phyloP scores from a whole-genome alignment of 1,140 invertebrate species.

The Phocides pigmalion region DNA sequence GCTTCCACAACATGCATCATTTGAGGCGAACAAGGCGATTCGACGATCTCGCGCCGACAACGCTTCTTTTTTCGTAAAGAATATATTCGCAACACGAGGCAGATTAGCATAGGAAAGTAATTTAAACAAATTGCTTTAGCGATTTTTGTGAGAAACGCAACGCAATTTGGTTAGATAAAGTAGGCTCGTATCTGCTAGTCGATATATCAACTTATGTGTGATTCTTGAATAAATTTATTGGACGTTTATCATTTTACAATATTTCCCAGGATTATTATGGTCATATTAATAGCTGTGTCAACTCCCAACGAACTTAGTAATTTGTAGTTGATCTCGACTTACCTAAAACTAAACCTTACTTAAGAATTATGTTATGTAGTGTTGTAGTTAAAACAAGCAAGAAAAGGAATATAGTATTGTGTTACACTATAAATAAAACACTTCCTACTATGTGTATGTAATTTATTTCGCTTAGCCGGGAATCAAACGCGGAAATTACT shows the following conservation, averaged over 20 bases:
- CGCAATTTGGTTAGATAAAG: constrained; percentile 63
- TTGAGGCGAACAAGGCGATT: constrained; percentile 54
- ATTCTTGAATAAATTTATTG: constrained; percentile 23
- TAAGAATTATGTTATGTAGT: no score
- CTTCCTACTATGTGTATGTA: no score
- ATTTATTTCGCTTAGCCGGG: no score
- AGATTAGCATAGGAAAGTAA: constrained; percentile 78
- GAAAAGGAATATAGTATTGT: no score
- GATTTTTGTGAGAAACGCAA: constrained; percentile 68
- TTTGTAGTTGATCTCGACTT: no score
- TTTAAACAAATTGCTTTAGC: constrained; percentile 78
- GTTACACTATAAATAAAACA: no score
- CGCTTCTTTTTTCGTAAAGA: constrained; percentile 55
- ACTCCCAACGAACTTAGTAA: background rate
- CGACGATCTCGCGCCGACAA: constrained; percentile 50
- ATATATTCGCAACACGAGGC: constrained; percentile 70
- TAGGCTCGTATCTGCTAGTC: constrained; percentile 38
- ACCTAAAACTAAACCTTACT: no score
- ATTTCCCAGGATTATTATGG: background rate
- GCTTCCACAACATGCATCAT: constrained; percentile 66
- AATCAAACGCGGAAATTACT: no score
- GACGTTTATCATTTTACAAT: constrained; percentile 12
- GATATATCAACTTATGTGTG: constrained; percentile 33
- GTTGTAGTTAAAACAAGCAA: no score
- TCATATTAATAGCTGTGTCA: background rate